Conservation (phyloP, 2,888 invertebrate species). For the Chironomus riparius region DNA sequence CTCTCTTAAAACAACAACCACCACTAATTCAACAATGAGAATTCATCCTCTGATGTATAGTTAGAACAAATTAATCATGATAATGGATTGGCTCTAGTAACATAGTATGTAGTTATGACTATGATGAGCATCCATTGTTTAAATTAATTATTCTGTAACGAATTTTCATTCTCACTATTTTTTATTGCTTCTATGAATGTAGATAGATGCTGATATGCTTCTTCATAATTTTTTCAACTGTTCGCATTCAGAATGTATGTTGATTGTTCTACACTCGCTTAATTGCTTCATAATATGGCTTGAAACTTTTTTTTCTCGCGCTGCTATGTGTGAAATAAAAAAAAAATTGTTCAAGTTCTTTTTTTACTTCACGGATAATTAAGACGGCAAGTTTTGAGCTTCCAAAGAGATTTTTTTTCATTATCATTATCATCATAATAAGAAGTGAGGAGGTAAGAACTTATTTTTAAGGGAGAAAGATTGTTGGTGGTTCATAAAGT, state of each 20-base stretch:
- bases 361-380: slow-evolving; percentile 1
- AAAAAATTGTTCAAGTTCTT: not conserved
- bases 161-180: slow-evolving; percentile 3
- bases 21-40: no score
- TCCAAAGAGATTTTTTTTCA: not conserved
- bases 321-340: not conserved
- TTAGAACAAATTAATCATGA: slow-evolving; percentile 15
- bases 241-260: no score
- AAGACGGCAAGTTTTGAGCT: not conserved
- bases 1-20: no score
- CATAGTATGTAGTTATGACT: not conserved
- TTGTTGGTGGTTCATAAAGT: no score
- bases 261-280: not conserved
- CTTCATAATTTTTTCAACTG: no score
- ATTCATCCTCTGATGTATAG: not conserved
- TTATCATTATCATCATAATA: not conserved
- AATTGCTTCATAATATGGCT: slow-evolving; percentile 21
- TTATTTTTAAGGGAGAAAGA: not conserved
- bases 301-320: not conserved
- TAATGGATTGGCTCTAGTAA: slow-evolving; percentile 20
- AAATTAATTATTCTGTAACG: slow-evolving; percentile 26
- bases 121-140: slow-evolving; percentile 23
- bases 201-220: no score
- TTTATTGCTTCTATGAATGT: no score
- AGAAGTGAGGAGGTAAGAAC: not conserved